Base-by-base conservation (phyloP, 1,140 invertebrate species). In the Leptopilina boulardi region DNA sequence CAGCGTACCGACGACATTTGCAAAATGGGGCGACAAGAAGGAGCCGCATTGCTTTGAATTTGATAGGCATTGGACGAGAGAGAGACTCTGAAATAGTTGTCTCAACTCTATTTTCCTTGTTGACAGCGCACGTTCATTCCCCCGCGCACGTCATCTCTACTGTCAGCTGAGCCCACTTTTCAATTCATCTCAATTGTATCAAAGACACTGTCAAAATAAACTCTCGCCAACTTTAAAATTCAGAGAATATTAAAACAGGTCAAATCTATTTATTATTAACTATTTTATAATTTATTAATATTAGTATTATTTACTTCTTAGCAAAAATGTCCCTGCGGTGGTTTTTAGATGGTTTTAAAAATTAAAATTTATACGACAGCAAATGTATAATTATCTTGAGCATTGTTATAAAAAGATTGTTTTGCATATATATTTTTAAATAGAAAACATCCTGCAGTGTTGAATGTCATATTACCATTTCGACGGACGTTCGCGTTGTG, bases 1-100 rank as follows among this genome's bases (percentile, higher is more conserved):
- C 85, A 82, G 89, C 87, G 84, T 87, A 86, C 87, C 89, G 90
- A 90, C 89, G 90, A 91, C 90, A 91, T 89, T 91, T 91, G 89
- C 87, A 86, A 91, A 91, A 91, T 91, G 89, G 90, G 89, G 88
- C 87, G 88, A 90, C 89, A 90, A 86, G 86, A 85, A 86, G 85
- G 77, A 83, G 85, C 80, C 74, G 80, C 80, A 86, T 86, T 87
- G 83, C 78, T 85, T 88, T 86, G 83, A 87, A 84, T 87, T 86
- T 83, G 79, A 84, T 80, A 82, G 78, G 59, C 59, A n/a, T n/a
- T n/a, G 59, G 74, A 76, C 77, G 79, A 72, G n/a, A n/a, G n/a
- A n/a, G n/a, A n/a, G 51, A 80, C 79, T 74, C 77, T 80, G 73
- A 79, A 81, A 76, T 72, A 77, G 73, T 66, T 30, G 59, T 30